Percentiles rank a stretch among this genome's conserved stretches.
phyloP scores from a whole-genome alignment of 2,888 invertebrate genomes.

The Eristalis intricaria region DNA sequence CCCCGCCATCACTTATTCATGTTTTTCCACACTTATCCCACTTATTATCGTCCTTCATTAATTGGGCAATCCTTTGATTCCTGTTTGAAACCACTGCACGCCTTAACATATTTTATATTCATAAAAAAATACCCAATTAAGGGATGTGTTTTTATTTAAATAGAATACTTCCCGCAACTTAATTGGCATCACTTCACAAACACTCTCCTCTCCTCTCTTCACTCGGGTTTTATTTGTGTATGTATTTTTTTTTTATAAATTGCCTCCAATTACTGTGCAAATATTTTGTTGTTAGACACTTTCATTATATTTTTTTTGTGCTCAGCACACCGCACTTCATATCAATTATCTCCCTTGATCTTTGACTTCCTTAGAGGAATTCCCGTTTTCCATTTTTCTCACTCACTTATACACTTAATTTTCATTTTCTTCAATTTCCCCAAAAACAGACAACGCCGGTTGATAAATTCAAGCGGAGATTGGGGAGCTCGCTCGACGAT shows the following conservation, averaged over 20 bases:
- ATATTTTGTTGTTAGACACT: neutral
- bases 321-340: neutral
- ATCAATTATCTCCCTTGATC: neutral
- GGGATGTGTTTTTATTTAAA: neutral
- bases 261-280: neutral
- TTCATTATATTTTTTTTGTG: neutral
- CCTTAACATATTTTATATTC: neutral
- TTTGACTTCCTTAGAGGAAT: neutral
- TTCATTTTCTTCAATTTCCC: constrained; percentile 15
- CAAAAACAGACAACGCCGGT: neutral
- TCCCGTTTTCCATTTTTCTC: constrained; percentile 21
- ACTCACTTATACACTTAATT: constrained; percentile 41
- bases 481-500: neutral
- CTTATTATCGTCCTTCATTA: too few species aligned
- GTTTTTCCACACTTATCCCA: too few species aligned
- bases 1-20: too few species aligned
- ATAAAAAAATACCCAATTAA: neutral
- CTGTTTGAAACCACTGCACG: too few species aligned
- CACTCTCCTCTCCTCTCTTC: neutral
- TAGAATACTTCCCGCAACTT: neutral
- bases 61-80: neutral
- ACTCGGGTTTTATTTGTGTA: neutral
- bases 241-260: constrained; percentile 1
- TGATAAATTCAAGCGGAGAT: neutral
- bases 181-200: neutral